Evolutionary conservation across 2,888 invertebrate genomes (phyloP), one percentile per base, ranked within the genome.

Genomic region (Zeuzera pyrina): DNA sequence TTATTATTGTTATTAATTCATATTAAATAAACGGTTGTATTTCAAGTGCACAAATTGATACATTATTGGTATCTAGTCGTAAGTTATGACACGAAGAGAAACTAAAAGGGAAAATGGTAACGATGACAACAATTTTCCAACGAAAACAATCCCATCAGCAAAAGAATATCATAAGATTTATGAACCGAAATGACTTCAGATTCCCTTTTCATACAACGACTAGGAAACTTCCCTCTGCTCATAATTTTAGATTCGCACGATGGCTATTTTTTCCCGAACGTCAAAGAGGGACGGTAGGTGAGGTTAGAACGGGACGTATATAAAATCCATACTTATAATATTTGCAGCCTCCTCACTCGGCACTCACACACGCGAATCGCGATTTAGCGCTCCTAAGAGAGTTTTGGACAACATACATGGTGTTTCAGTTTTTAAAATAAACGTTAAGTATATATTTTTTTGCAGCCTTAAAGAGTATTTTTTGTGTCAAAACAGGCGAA

Each of bases 271-370:
- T 76, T 78, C 71, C 62, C 58, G 67, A 47, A 49, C 49, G 58
- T 37, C 45, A 47, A 62, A 67, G 55, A 54, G 66, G 62, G 67
- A 68, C 48, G 57, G 50, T 30, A 35, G 19, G 36, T 40, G 25
- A 35, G 14, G 69, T 47, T 43, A 47, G 71, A 74, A 52, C 43
- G 71, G 56, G 71, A 74, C 41, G 52, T 52, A 57, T 55, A 68
- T 67, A 79, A 79, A 81, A 81, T 83, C 83, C 79, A 83, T 83
- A 83, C 81, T 81, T 81, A 78, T 83, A 78, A 83, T 83, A 83
- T 83, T 83, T 79, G 81, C 78, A 76, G 76, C 71, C 76, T 74
- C 68, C 76, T 63, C 69, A 62, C 63, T 54, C 61, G 57, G 61
- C 71, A 59, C 74, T 51, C 81, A 76, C 78, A 72, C 61, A 59